A percentile compares a stretch with the other conserved stretches of the same genome.
These are phyloP conservation scores for Ooceraea biroi DNA, from an alignment of 1,140 invertebrate genomes.

Conservation along the genomic window DNA sequence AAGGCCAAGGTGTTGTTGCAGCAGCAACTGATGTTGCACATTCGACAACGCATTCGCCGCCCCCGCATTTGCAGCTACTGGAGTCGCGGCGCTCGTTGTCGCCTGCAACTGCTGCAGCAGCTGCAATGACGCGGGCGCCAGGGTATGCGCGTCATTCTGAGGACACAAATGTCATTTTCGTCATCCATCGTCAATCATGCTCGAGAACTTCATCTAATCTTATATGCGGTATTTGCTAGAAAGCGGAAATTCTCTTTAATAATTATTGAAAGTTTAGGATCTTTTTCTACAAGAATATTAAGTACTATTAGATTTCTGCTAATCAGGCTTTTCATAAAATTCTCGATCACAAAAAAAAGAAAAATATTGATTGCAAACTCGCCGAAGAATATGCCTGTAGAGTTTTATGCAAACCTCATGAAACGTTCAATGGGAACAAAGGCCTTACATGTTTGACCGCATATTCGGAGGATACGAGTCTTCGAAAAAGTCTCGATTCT, in stretches of 20 bases:
- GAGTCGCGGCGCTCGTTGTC: conserved; percentile 87
- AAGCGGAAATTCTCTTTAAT: not conserved
- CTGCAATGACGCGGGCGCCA: conserved; percentile 90
- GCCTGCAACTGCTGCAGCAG: conserved; percentile 92
- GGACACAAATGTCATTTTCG: conserved; percentile 28
- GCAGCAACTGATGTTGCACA: conserved; percentile 85
- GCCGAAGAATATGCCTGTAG: not conserved
- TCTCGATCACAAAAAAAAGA: not conserved
- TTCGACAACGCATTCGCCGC: conserved; percentile 83
- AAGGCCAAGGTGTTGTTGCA: conserved; percentile 91
- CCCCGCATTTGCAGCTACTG: conserved; percentile 78
- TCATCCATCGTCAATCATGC: not conserved
- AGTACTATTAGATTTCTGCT: not conserved
- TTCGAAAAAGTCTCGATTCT: not conserved
- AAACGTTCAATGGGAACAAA: conserved; percentile 45
- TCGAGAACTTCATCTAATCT: not conserved
- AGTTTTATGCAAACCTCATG: conserved; percentile 26
- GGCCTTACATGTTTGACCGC: not conserved
- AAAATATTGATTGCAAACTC: conserved; percentile 19
- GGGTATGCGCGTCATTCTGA: conserved; percentile 88
- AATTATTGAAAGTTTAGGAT: not conserved
- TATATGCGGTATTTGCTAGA: not conserved
- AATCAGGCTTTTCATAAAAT: conserved; percentile 9
- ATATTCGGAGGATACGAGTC: not conserved
- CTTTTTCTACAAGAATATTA: not conserved